Evolutionary conservation across 2,797 vertebrate species (phyloP).

Genomic region (Zenarchopterus dispar): DNA sequence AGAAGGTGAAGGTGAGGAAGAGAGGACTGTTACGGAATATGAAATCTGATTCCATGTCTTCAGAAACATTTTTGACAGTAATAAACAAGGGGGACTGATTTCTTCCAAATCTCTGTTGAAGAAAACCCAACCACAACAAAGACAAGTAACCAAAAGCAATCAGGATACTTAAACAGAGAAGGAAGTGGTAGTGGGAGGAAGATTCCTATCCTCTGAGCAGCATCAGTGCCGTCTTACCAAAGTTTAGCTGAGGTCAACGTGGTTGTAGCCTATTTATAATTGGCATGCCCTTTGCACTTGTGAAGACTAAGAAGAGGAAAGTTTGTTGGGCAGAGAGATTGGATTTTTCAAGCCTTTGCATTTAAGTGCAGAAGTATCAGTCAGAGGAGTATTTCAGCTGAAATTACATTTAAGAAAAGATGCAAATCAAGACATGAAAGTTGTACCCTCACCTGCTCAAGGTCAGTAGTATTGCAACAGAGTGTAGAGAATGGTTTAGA

Average conservation of each 20-base stretch:
- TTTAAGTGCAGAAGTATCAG: too few relatives aligned
- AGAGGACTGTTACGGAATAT: constrained; percentile 10
- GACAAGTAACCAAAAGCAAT: constrained; percentile 48
- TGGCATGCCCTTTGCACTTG: not conserved
- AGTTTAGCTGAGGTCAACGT: constrained; percentile 64
- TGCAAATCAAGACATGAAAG: constrained; percentile 5
- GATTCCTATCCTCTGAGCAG: constrained; percentile 16
- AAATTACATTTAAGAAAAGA: not conserved
- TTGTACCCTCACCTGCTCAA: constrained; percentile 45
- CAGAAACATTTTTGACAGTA: constrained; percentile 3
- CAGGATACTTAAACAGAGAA: constrained; percentile 29
- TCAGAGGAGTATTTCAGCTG: not conserved
- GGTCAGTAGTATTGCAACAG: constrained; percentile 9
- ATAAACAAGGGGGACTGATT: not conserved
- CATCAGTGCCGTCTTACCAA: constrained; percentile 25
- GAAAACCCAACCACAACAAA: constrained; percentile 60
- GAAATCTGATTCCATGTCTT: constrained; percentile 11
- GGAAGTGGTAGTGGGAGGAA: constrained; percentile 44
- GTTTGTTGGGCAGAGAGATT: not conserved
- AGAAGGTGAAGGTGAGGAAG: constrained; percentile 14
- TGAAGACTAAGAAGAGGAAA: not conserved
- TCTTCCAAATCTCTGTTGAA: not conserved
- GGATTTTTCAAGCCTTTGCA: too few relatives aligned
- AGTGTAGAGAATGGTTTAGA: not conserved
- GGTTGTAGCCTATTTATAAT: not conserved